Evolutionary conservation across 2,888 invertebrate genomes (phyloP).

Genomic region (Eupithecia centaureata): DNA sequence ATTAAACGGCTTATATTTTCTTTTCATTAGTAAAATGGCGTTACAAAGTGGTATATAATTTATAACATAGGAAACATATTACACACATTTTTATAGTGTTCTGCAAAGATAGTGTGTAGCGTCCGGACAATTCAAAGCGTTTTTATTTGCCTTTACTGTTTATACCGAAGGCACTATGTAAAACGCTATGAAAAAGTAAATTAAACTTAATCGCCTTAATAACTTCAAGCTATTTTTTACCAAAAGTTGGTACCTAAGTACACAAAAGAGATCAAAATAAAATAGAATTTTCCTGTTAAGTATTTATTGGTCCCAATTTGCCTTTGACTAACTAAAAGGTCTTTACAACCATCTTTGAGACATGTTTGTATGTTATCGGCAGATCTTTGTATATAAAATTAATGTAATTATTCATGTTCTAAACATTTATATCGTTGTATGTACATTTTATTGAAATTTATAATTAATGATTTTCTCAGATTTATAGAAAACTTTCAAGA

Average conservation of each 20-base stretch:
- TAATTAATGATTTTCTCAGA: conserved; percentile 29
- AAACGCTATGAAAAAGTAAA: conserved; percentile 65
- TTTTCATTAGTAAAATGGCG: background rate
- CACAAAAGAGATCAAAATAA: background rate
- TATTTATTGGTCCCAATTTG: background rate
- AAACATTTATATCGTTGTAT: conserved; percentile 40
- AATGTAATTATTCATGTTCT: conserved; percentile 51
- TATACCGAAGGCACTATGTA: conserved; percentile 72
- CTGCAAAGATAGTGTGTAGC: conserved; percentile 81
- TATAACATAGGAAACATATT: conserved; percentile 32
- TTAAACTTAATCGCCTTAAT: background rate
- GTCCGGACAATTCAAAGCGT: conserved; percentile 57
- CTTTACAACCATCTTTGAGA: conserved; percentile 54
- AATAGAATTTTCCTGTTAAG: background rate
- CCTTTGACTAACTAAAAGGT: background rate
- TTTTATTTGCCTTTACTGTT: conserved; percentile 75
- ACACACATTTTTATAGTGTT: conserved; percentile 80
- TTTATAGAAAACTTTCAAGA: background rate
- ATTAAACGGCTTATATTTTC: background rate
- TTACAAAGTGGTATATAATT: background rate
- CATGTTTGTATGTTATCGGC: conserved; percentile 74
- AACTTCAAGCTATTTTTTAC: background rate
- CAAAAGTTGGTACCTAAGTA: background rate
- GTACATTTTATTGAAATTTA: conserved; percentile 45
- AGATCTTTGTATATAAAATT: conserved; percentile 81